phyloP scores from a whole-genome alignment of 2,797 vertebrate genomes.

The Hyperoplus immaculatus region DNA sequence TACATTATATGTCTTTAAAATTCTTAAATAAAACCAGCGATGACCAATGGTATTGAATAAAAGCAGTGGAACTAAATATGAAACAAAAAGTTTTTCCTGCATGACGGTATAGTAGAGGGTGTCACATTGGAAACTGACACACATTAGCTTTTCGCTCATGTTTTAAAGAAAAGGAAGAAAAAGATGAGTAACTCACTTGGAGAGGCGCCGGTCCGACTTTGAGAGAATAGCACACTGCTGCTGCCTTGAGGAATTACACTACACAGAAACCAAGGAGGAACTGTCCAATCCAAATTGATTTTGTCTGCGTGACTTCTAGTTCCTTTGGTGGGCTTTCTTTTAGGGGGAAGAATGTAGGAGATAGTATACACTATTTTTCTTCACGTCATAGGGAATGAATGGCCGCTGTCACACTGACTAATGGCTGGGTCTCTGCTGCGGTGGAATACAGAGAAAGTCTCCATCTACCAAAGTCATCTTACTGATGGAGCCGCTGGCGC shows the following conservation, averaged over 20 bases:
- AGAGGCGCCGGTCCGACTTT: constrained; percentile 10
- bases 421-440: constrained; percentile 69
- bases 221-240: constrained; percentile 1
- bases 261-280: constrained; percentile 39
- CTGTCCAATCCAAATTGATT: constrained; percentile 50
- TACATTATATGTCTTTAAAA: not conserved
- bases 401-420: constrained; percentile 77
- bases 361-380: constrained; percentile 69
- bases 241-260: constrained; percentile 43
- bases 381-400: constrained; percentile 66
- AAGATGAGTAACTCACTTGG: constrained; percentile 23
- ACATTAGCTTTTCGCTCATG: not conserved
- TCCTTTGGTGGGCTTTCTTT: constrained; percentile 46
- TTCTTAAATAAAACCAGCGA: constrained; percentile 2
- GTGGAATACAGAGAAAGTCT: constrained; percentile 75
- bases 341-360: not conserved
- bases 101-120: not conserved
- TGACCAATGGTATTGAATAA: not conserved
- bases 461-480: constrained; percentile 48
- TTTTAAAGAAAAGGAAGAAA: constrained; percentile 23
- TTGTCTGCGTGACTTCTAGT: constrained; percentile 53
- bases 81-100: not conserved
- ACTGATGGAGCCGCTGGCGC: constrained; percentile 50
- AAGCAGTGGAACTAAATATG: not conserved
- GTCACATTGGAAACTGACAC: not conserved